These are phyloP conservation scores for Ophiothrix spiculata DNA, from an alignment of 35 echinoderm and acorn worm genomes.

Conservation along the genomic window DNA sequence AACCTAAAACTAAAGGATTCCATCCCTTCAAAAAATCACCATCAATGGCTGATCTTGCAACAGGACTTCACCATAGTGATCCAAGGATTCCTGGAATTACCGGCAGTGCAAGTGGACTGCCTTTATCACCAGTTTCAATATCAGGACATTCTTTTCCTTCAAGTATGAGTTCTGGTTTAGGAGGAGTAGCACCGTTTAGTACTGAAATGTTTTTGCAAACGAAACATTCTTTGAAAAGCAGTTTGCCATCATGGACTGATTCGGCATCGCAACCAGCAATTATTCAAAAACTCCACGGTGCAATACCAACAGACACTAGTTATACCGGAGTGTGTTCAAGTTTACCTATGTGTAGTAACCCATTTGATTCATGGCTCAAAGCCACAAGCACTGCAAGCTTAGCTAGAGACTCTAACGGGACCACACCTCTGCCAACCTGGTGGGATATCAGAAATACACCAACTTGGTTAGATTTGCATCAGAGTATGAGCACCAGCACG, in stretches of 20 bases:
- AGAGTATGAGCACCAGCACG: conserved; percentile 33
- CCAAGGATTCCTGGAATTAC: conserved; percentile 41
- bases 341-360: conserved; percentile 26
- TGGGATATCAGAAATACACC: conserved; percentile 39
- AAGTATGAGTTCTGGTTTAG: conserved; percentile 17
- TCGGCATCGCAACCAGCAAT: conserved; percentile 36
- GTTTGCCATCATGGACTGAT: conserved; percentile 34
- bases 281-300: conserved; percentile 43
- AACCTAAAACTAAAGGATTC: conserved; percentile 59
- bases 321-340: conserved; percentile 30
- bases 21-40: conserved; percentile 52
- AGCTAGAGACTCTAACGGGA: conserved; percentile 12
- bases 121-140: conserved; percentile 31
- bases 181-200: conserved; percentile 20
- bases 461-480: conserved; percentile 56
- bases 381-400: conserved; percentile 34
- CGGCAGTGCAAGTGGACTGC: conserved; percentile 28
- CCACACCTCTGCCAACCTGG: conserved; percentile 20
- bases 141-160: conserved; percentile 5
- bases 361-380: conserved; percentile 62
- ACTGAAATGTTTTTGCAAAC: conserved; percentile 23
- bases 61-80: conserved; percentile 15
- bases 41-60: conserved; percentile 30
- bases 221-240: conserved; percentile 33
- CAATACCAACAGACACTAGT: conserved; percentile 18